These are phyloP conservation scores for Chalcosyrphus nemorum DNA, from an alignment of 2,888 invertebrate species.

Conservation along the genomic window DNA sequence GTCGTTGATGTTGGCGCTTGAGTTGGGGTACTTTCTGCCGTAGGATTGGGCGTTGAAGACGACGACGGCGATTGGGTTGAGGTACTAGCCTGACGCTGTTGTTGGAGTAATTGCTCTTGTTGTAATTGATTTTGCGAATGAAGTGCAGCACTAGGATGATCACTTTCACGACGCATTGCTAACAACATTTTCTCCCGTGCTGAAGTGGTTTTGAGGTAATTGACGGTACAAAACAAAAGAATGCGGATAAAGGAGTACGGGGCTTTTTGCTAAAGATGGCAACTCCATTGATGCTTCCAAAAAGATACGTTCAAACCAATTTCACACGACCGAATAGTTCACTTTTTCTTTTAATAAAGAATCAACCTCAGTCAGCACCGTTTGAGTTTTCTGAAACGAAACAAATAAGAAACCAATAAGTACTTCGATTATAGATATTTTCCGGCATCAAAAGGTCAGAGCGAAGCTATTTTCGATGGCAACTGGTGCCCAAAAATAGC, in stretches of 20 bases:
- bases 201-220: constrained; percentile 44
- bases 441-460: constrained; percentile 12
- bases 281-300: constrained; percentile 47
- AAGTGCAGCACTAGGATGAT: constrained; percentile 80
- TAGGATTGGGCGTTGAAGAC: constrained; percentile 20
- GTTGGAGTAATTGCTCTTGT: constrained; percentile 42
- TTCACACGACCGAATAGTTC: not conserved
- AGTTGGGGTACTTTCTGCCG: constrained; percentile 28
- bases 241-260: not conserved
- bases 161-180: constrained; percentile 90
- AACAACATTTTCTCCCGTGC: constrained; percentile 83
- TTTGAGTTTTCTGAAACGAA: constrained; percentile 19
- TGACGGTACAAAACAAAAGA: constrained; percentile 6
- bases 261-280: not conserved
- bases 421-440: constrained; percentile 21
- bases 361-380: not conserved
- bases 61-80: constrained; percentile 74
- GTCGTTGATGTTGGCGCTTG: constrained; percentile 74
- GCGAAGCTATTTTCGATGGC: constrained; percentile 1
- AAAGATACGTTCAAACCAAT: not conserved
- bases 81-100: constrained; percentile 71
- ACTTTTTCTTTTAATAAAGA: not conserved
- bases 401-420: not conserved
- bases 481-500: constrained; percentile 18
- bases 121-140: constrained; percentile 64